phyloP scores from a whole-genome alignment of 2,113 vertebrate genomes.

The Periophthalmus modestus region DNA sequence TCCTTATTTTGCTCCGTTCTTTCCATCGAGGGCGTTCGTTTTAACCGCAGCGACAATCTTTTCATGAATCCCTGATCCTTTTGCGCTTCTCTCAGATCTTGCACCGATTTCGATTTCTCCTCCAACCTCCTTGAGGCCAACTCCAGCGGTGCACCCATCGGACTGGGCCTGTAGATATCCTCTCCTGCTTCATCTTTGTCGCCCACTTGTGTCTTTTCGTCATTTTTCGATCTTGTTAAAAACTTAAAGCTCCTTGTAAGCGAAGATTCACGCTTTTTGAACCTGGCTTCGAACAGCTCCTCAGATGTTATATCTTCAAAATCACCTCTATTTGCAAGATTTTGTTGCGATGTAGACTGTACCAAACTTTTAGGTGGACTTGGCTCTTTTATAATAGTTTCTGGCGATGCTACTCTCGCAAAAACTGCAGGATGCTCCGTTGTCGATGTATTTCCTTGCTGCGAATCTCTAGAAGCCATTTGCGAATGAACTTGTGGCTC shows the following conservation, averaged over 20 bases:
- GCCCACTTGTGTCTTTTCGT: constrained; percentile 77
- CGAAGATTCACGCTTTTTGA: constrained; percentile 91
- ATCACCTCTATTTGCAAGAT: constrained; percentile 46
- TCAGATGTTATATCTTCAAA: constrained; percentile 90
- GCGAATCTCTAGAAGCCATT: background rate
- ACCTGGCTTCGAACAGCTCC: constrained; percentile 94
- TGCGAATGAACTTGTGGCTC: constrained; percentile 16
- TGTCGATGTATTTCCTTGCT: constrained; percentile 41
- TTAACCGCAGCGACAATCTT: constrained; percentile 87
- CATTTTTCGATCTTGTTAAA: constrained; percentile 85
- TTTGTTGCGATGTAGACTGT: constrained; percentile 51
- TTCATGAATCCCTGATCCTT: constrained; percentile 90
- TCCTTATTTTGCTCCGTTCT: constrained; percentile 79
- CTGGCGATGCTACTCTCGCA: constrained; percentile 77
- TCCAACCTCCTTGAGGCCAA: constrained; percentile 75
- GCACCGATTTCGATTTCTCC: constrained; percentile 92
- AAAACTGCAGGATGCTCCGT: constrained; percentile 81
- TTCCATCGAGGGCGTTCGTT: constrained; percentile 83
- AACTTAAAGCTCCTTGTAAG: constrained; percentile 87
- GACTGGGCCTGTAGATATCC: constrained; percentile 90
- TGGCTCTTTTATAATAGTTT: constrained; percentile 72
- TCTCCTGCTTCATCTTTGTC: constrained; percentile 73
- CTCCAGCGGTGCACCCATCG: constrained; percentile 87
- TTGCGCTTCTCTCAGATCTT: constrained; percentile 86
- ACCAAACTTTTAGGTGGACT: constrained; percentile 67